phyloP scores from a whole-genome alignment of 2,113 vertebrate species.

The Speoplatyrhinus poulsoni region DNA sequence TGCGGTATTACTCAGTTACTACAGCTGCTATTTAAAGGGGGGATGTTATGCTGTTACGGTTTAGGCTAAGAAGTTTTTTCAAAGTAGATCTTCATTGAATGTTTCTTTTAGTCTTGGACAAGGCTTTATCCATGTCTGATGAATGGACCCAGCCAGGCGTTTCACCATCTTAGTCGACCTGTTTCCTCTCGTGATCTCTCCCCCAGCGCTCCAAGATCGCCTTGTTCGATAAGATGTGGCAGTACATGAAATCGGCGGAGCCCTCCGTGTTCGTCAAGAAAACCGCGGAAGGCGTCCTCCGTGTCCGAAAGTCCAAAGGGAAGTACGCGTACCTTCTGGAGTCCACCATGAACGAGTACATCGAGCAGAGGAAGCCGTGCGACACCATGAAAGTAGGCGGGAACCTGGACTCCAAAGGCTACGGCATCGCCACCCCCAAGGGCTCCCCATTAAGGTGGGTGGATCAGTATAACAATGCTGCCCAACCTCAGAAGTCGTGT shows the following conservation, averaged over 20 bases:
- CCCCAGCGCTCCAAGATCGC: constrained; percentile 96
- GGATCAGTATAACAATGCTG: constrained; percentile 99
- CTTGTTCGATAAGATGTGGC: constrained; percentile 99
- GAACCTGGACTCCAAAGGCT: constrained; percentile 98
- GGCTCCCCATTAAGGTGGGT: constrained; percentile 99
- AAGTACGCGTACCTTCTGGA: constrained; percentile 98
- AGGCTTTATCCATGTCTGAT: no score
- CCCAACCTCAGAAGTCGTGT: constrained; percentile 76
- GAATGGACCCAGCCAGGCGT: no score
- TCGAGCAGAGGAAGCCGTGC: constrained; percentile 95
- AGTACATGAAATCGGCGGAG: constrained; percentile 96
- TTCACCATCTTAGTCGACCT: not conserved
- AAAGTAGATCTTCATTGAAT: no score
- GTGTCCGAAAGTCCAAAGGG: constrained; percentile 96
- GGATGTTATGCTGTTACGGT: no score
- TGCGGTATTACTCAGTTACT: no score
- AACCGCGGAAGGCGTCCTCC: constrained; percentile 92
- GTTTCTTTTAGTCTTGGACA: no score
- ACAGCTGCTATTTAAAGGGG: no score
- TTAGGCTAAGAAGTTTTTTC: no score
- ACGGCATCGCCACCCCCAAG: constrained; percentile 98
- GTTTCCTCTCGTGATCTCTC: constrained; percentile 2
- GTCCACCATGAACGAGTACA: constrained; percentile 98
- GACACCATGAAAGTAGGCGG: constrained; percentile 99
- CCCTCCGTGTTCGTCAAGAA: constrained; percentile 97